Evolutionary conservation across 2,888 invertebrate species (phyloP).

Genomic region (Torymus texanus): DNA sequence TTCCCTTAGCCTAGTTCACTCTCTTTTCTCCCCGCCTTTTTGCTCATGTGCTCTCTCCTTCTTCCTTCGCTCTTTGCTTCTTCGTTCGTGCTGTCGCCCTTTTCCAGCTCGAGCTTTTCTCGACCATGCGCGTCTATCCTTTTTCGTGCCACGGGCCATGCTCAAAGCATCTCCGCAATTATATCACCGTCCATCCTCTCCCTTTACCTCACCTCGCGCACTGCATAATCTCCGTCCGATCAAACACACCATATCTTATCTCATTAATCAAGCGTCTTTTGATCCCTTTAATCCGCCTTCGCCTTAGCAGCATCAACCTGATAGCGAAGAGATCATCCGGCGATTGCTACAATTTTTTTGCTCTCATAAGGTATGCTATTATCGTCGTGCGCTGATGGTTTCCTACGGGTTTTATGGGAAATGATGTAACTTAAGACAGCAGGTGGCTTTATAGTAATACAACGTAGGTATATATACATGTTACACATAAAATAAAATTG

Average conservation of each 20-base stretch:
- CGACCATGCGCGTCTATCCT: slow-evolving; percentile 20
- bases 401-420: too few relatives aligned
- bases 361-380: background rate
- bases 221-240: slow-evolving; percentile 46
- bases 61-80: slow-evolving; percentile 14
- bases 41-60: background rate
- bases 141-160: background rate
- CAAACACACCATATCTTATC: slow-evolving; percentile 50
- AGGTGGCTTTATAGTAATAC: too few relatives aligned
- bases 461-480: too few relatives aligned
- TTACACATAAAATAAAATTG: too few relatives aligned
- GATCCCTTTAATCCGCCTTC: slow-evolving; percentile 46
- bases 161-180: slow-evolving; percentile 30
- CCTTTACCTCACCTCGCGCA: background rate
- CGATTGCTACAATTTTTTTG: slow-evolving; percentile 32
- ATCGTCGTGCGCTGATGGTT: background rate
- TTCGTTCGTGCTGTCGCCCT: slow-evolving; percentile 23
- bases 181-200: slow-evolving; percentile 36
- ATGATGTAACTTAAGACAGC: too few relatives aligned
- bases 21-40: background rate
- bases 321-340: slow-evolving; percentile 16
- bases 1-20: slow-evolving; percentile 8
- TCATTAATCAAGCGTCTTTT: slow-evolving; percentile 56
- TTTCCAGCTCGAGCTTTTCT: slow-evolving; percentile 21
- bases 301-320: slow-evolving; percentile 27